Percentiles rank a stretch among this genome's conserved stretches.
These are phyloP conservation scores for Dermochelys coriacea DNA, from an alignment of 2,797 vertebrate species.

Conservation along the genomic window DNA sequence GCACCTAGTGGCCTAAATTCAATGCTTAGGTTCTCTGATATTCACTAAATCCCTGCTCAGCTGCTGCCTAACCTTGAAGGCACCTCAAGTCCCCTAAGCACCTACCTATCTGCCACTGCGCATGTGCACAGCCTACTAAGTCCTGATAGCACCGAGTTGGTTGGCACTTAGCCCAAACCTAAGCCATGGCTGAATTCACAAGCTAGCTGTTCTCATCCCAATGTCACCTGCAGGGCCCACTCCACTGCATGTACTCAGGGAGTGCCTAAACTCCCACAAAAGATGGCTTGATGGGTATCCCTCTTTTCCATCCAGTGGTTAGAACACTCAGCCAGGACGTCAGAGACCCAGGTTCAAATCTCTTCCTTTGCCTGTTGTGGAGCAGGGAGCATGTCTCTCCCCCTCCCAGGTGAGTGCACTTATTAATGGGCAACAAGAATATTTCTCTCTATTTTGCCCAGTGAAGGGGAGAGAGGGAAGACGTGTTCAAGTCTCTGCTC, in stretches of 20 bases:
- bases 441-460: neutral
- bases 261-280: neutral
- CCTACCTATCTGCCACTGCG: neutral
- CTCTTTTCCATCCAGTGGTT: neutral
- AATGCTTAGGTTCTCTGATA: neutral
- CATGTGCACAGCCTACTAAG: no score
- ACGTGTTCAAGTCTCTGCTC: neutral
- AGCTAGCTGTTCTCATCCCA: neutral
- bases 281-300: neutral
- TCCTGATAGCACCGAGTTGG: no score
- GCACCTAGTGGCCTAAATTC: neutral
- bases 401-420: neutral
- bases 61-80: neutral
- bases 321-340: neutral
- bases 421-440: neutral
- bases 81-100: neutral
- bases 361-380: neutral
- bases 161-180: no score
- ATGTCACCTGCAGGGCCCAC: neutral
- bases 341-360: neutral
- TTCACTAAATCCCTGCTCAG: neutral
- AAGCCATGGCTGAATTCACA: no score
- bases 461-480: neutral
- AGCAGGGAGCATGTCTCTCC: neutral
- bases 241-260: neutral